A percentile compares a stretch with the other conserved stretches of the same genome.
phyloP scores from a whole-genome alignment of 2,888 invertebrate genomes.

The Drosophila monieri region DNA sequence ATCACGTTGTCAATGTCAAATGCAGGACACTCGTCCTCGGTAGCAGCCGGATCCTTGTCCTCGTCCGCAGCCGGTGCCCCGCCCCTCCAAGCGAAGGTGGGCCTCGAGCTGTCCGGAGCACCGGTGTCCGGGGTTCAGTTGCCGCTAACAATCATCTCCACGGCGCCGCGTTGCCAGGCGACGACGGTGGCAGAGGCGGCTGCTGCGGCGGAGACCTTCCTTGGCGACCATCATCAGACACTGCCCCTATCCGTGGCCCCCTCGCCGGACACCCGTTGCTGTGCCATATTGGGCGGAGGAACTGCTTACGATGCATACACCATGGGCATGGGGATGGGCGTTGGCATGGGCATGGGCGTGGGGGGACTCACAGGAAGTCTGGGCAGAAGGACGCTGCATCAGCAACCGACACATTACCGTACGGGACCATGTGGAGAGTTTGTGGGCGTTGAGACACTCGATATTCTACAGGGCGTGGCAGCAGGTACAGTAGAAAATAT shows the following conservation, averaged over 20 bases:
- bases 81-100: constrained; percentile 65
- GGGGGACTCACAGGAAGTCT: constrained; percentile 76
- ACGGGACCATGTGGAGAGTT: constrained; percentile 71
- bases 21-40: constrained; percentile 31
- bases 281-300: constrained; percentile 78
- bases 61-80: constrained; percentile 38
- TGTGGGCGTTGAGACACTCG: constrained; percentile 83
- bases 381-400: constrained; percentile 66
- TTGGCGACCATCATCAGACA: constrained; percentile 61
- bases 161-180: constrained; percentile 81
- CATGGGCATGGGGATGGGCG: constrained; percentile 37
- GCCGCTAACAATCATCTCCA: constrained; percentile 83
- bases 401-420: constrained; percentile 61
- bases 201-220: constrained; percentile 71
- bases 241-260: constrained; percentile 64
- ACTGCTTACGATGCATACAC: constrained; percentile 76
- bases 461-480: constrained; percentile 83
- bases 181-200: constrained; percentile 43
- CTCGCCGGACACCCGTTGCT: constrained; percentile 81
- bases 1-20: constrained; percentile 63
- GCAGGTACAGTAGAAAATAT: constrained; percentile 70
- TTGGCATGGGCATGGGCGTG: constrained; percentile 25
- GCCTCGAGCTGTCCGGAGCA: constrained; percentile 59
- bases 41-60: constrained; percentile 44
- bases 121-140: constrained; percentile 63